Conservation (phyloP, 53 echinoderm and acorn worm genomes). For the Astropecten irregularis region DNA sequence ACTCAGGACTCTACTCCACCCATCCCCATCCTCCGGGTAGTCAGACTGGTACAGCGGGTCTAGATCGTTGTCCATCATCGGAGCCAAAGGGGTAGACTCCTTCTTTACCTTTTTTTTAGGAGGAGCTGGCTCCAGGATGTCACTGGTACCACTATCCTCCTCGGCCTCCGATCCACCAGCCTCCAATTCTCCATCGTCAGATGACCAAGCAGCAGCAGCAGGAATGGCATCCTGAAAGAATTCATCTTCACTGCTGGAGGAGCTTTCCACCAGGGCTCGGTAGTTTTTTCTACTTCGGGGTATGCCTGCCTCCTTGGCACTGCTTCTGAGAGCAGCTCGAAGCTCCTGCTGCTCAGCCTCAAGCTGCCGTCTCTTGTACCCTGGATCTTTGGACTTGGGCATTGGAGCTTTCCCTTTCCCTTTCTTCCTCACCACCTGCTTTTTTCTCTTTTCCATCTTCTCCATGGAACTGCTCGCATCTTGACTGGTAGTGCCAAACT, state of each 20-base stretch:
- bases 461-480: slow-evolving; percentile 21
- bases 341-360: background rate
- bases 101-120: background rate
- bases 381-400: background rate
- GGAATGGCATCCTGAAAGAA: background rate
- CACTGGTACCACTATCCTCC: too few species aligned
- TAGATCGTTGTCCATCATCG: background rate
- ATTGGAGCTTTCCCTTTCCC: background rate
- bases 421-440: background rate
- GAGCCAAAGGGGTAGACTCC: too few species aligned
- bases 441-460: background rate
- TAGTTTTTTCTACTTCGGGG: background rate
- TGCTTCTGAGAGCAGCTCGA: background rate
- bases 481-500: too few species aligned
- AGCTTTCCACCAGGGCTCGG: background rate
- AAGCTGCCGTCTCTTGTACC: background rate
- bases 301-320: slow-evolving; percentile 3
- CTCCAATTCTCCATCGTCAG: background rate
- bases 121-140: background rate
- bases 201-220: background rate
- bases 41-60: background rate
- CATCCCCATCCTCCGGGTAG: background rate
- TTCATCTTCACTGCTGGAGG: slow-evolving; percentile 20
- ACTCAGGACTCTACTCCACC: background rate
- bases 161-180: too few species aligned